Conservation (phyloP, 2,113 vertebrate genomes). For the Glareola pratincola region DNA sequence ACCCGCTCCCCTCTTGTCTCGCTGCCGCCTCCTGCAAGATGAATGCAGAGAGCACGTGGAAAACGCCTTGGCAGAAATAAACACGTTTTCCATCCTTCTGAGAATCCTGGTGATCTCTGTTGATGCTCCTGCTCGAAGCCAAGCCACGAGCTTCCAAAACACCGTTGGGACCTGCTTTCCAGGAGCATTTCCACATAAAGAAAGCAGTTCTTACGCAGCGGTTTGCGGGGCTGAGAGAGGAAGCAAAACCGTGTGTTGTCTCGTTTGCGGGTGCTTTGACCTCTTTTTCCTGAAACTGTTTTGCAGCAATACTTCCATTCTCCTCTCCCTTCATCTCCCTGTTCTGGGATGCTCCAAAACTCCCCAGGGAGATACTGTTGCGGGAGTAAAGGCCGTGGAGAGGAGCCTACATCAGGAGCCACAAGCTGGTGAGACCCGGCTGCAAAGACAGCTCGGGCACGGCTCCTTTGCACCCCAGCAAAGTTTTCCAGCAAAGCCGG, state of each 20-base stretch:
- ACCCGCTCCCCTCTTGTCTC: background rate
- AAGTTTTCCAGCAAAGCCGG: background rate
- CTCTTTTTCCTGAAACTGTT: background rate
- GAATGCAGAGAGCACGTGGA: background rate
- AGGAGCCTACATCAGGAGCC: background rate
- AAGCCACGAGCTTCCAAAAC: background rate
- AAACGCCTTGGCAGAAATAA: background rate
- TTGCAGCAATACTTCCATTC: background rate
- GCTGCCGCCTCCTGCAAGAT: background rate
- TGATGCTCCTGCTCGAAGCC: background rate
- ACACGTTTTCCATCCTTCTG: background rate
- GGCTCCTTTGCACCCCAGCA: background rate
- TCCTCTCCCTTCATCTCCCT: background rate
- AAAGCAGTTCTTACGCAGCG: background rate
- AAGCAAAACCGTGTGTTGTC: background rate
- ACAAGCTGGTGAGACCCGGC: accelerated
- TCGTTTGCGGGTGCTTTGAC: background rate
- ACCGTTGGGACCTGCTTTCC: background rate
- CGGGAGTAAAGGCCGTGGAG: background rate
- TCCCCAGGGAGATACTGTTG: background rate
- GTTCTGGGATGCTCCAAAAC: background rate
- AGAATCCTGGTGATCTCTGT: background rate
- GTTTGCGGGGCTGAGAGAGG: background rate
- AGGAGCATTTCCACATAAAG: background rate
- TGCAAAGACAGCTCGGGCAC: accelerated